Evolutionary conservation across 2,113 vertebrate species (phyloP).

Genomic region (Strix aluco): DNA sequence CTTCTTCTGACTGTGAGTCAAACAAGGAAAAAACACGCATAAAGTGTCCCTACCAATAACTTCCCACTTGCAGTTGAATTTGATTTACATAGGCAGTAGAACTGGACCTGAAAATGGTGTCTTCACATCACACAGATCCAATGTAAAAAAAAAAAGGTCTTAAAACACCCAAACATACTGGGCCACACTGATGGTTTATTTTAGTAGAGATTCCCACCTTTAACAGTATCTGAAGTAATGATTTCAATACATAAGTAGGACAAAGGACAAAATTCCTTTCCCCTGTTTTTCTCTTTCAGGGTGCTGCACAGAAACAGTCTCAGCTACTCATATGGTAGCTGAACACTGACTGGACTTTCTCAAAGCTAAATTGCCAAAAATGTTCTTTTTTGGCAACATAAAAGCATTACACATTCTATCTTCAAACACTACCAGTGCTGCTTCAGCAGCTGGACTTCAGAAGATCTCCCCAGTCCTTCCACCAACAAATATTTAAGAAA

Average conservation of each 20-base stretch:
- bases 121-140: not conserved
- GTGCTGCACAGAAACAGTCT: not conserved
- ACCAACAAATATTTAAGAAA: not conserved
- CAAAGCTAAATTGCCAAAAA: not conserved
- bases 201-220: not conserved
- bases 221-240: not conserved
- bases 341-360: not conserved
- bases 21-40: not conserved
- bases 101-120: not conserved
- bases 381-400: not conserved
- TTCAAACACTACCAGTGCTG: not conserved
- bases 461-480: not conserved
- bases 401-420: not conserved
- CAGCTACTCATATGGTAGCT: not conserved
- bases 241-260: not conserved
- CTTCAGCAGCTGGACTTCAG: not conserved
- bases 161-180: not conserved
- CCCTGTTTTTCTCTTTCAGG: not conserved
- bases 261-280: not conserved
- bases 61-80: not conserved
- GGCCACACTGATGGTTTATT: not conserved
- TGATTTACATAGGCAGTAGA: not conserved
- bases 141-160: not conserved
- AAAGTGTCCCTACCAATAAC: not conserved
- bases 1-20: not conserved